These are phyloP conservation scores for Drosophila flavopinicola DNA, from an alignment of 2,888 invertebrate genomes.

Conservation along the genomic window DNA sequence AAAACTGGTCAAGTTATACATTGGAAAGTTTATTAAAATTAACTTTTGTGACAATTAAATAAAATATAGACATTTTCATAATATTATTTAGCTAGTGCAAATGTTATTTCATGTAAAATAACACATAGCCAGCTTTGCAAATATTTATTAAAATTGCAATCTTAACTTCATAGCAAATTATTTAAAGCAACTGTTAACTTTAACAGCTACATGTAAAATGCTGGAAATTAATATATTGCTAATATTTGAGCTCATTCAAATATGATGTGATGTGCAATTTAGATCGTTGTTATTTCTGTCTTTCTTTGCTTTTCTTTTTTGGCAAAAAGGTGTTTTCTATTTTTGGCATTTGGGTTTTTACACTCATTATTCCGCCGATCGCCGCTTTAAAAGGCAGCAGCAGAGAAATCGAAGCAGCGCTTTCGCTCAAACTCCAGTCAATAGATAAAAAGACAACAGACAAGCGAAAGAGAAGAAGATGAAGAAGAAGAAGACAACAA, in stretches of 20 bases:
- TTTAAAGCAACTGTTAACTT: too few species aligned
- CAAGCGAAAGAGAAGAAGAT: not conserved
- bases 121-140: too few species aligned
- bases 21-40: not conserved
- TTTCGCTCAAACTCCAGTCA: constrained; percentile 37
- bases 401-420: constrained; percentile 37
- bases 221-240: not conserved
- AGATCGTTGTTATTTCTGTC: too few species aligned
- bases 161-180: too few species aligned
- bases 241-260: not conserved
- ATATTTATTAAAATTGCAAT: not conserved
- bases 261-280: not conserved
- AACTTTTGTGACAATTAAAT: too few species aligned
- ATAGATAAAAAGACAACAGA: not conserved
- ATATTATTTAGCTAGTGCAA: too few species aligned
- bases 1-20: not conserved
- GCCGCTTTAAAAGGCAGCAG: constrained; percentile 7
- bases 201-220: too few species aligned
- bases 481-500: not conserved
- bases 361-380: not conserved
- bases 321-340: not conserved
- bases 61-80: too few species aligned
- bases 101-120: too few species aligned
- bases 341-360: constrained; percentile 4
- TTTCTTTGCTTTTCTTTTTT: constrained; percentile 1